Percentiles rank a stretch among this genome's conserved stretches.
phyloP scores from a whole-genome alignment of 2,113 vertebrate genomes.

The Regulus satrapa region DNA sequence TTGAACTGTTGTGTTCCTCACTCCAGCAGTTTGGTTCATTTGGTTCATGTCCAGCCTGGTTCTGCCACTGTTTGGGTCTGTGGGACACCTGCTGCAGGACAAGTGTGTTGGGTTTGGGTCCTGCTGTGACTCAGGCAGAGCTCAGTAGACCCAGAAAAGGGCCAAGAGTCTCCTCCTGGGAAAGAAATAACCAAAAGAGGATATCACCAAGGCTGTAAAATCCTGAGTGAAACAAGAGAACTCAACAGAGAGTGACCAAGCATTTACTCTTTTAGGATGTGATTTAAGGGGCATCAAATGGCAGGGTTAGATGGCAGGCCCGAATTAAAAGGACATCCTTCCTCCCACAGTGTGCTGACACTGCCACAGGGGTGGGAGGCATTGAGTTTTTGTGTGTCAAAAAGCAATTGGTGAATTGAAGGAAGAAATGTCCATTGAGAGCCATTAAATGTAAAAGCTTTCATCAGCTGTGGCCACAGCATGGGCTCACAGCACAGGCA shows the following conservation, averaged over 20 bases:
- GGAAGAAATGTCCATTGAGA: not conserved
- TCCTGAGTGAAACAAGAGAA: not conserved
- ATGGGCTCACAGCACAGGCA: not conserved
- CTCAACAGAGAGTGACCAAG: not conserved
- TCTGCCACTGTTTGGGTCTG: not conserved
- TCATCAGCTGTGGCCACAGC: not conserved
- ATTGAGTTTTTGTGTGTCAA: not conserved
- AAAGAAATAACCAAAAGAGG: not conserved
- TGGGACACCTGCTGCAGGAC: not conserved
- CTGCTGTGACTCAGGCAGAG: not conserved
- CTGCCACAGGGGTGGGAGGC: not conserved
- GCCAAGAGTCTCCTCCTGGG: not conserved
- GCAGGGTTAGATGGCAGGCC: not conserved
- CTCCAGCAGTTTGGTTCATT: not conserved
- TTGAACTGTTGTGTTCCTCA: not conserved
- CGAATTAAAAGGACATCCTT: not conserved
- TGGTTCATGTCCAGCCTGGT: not conserved
- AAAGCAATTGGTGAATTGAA: not conserved
- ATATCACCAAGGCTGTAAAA: not conserved
- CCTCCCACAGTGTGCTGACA: not conserved
- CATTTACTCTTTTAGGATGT: not conserved
- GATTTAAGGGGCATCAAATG: not conserved
- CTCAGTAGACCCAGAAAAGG: not conserved
- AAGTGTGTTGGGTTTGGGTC: not conserved
- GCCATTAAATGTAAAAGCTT: not conserved